phyloP scores from a whole-genome alignment of 2,797 vertebrate species.

The Anguilla megastoma region DNA sequence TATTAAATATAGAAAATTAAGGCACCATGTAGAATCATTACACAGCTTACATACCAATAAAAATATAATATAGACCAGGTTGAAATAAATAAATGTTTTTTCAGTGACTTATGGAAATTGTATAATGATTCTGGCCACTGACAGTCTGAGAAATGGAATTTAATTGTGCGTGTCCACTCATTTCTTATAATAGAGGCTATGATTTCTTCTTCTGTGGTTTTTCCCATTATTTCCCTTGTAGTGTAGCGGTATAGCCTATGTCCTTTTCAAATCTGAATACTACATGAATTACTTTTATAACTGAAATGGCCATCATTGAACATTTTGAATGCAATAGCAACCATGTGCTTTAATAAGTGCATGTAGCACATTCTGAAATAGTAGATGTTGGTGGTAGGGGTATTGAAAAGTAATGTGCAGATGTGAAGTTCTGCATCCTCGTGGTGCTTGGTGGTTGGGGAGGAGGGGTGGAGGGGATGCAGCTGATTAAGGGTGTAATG shows the following conservation, averaged over 20 bases:
- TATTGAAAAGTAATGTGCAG: too few species aligned
- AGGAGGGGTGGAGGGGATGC: background rate
- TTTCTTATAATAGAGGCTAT: background rate
- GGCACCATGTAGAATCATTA: background rate
- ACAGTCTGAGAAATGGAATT: background rate
- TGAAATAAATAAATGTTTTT: background rate
- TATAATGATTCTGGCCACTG: background rate
- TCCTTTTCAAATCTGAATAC: background rate
- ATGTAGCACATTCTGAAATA: too few species aligned
- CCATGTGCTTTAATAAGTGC: too few species aligned
- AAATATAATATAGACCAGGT: too few species aligned
- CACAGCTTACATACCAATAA: background rate
- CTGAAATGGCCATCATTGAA: too few species aligned
- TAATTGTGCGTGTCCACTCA: background rate
- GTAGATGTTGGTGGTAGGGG: too few species aligned
- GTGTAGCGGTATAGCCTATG: background rate
- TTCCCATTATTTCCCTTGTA: background rate
- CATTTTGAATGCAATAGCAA: too few species aligned
- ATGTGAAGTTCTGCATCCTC: background rate
- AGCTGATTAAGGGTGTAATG: background rate
- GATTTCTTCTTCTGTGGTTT: background rate
- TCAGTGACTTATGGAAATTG: background rate
- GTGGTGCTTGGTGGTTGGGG: background rate
- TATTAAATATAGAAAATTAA: background rate
- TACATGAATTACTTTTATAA: too few species aligned